These are phyloP conservation scores for Liasis olivaceus DNA, from an alignment of 2,797 vertebrate genomes.

Conservation along the genomic window DNA sequence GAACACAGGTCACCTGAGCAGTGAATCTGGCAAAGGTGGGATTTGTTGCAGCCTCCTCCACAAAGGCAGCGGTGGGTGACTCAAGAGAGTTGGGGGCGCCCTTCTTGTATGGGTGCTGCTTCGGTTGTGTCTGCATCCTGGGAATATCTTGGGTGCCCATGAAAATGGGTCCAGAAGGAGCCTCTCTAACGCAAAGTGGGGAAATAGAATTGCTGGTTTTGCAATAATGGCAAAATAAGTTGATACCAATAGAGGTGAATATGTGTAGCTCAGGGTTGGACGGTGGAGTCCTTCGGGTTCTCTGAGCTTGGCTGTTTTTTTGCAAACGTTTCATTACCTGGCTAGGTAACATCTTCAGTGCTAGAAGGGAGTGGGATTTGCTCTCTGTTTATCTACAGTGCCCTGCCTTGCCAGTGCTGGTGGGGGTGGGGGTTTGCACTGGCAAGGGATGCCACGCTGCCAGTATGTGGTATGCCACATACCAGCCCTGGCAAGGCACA, in stretches of 20 bases:
- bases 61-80: conserved; percentile 49
- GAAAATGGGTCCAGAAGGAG: conserved; percentile 49
- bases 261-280: too few species aligned
- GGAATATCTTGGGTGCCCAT: conserved; percentile 53
- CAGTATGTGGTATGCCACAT: too few species aligned
- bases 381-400: too few species aligned
- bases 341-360: too few species aligned
- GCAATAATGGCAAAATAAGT: conserved; percentile 65
- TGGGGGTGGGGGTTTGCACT: too few species aligned
- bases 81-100: conserved; percentile 43
- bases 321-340: too few species aligned
- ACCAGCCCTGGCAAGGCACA: too few species aligned
- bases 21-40: conserved; percentile 36
- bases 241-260: background rate
- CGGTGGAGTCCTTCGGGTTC: too few species aligned
- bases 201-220: conserved; percentile 63
- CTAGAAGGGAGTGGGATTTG: too few species aligned
- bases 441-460: too few species aligned
- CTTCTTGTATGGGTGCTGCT: conserved; percentile 26
- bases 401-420: too few species aligned
- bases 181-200: conserved; percentile 19
- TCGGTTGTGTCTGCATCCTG: conserved; percentile 30
- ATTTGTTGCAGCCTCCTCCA: conserved; percentile 49
- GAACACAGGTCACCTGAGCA: conserved; percentile 33
- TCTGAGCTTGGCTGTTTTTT: too few species aligned